Evolutionary conservation across 1,140 invertebrate species (phyloP), one percentile per base, ranked within the genome.

Genomic region (Luehdorfia chinensis): DNA sequence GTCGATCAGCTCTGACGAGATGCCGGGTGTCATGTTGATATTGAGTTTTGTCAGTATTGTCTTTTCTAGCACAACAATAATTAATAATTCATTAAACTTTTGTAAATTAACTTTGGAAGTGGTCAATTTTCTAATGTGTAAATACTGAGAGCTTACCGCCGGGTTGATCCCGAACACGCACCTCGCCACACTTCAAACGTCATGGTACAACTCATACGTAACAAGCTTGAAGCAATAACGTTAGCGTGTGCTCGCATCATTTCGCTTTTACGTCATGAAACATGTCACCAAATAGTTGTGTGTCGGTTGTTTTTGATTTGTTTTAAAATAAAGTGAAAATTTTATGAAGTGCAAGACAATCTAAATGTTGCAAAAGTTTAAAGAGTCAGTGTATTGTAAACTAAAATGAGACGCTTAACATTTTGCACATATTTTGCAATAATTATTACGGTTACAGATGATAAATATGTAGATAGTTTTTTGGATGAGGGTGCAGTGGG

Each of bases 381-480:
- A 75, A 74, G 66, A 73, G 74, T 83, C 75, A 63, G 65, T 85
- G 78, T 85, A 75, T 75, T 72, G 69, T 83, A 80, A 78, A 77
- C 61, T 79, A 73, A 74, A 66, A 78, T 76, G 73, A 77, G 75
- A 75, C 70, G 78, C 81, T 85, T 85, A 83, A 79, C 63, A 71
- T 83, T 84, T 80, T 83, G 77, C 81, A 85, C 81, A 75, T 81
- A 78, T 81, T 83, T 85, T 79, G 78, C 79, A 83, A 84, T 81
- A 81, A 81, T 72, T 70, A 71, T 76, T 66, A 67, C 52, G 67
- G 59, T 72, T 78, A 76, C 67, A 70, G 60, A 74, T 74, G 69
- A 76, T 66, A 59, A 69, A 73, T 80, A 77, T 75, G 63, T 84
- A 84, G 72, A 74, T 79, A 73, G 55, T 75, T 78, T 79, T 73